Evolutionary conservation across 53 echinoderm and acorn worm species (phyloP).

Genomic region (Antedon mediterranea): DNA sequence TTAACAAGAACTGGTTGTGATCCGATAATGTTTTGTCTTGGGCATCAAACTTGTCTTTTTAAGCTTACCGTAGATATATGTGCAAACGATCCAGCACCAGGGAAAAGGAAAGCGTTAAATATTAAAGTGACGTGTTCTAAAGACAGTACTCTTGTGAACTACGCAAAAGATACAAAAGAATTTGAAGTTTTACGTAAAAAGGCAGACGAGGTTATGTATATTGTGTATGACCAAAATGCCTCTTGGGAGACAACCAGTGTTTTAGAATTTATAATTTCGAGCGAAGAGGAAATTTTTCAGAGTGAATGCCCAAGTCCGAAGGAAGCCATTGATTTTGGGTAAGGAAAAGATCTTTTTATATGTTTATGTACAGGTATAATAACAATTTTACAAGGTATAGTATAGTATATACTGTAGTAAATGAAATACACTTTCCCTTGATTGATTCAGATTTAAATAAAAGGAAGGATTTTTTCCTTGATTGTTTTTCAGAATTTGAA

Average conservation of each 20-base stretch:
- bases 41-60: conserved; percentile 92
- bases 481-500: too few species aligned
- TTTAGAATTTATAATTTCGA: conserved; percentile 29
- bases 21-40: conserved; percentile 73
- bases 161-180: conserved; percentile 28
- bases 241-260: conserved; percentile 35
- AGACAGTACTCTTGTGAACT: conserved; percentile 51
- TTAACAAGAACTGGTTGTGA: conserved; percentile 83
- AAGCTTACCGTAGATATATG: conserved; percentile 79
- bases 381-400: too few species aligned
- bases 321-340: conserved; percentile 59
- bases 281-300: conserved; percentile 81
- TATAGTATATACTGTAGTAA: too few species aligned
- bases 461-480: too few species aligned
- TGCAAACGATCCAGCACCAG: conserved; percentile 75
- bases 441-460: too few species aligned
- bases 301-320: conserved; percentile 47
- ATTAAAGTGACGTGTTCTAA: conserved; percentile 68
- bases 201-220: conserved; percentile 52
- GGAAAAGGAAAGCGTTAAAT: conserved; percentile 79
- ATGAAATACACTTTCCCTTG: too few species aligned
- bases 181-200: conserved; percentile 37
- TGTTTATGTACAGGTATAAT: too few species aligned
- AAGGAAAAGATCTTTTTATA: conserved; percentile 13
- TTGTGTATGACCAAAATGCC: conserved; percentile 33